phyloP scores from a whole-genome alignment of 2,888 invertebrate species.

The Baccha elongata region DNA sequence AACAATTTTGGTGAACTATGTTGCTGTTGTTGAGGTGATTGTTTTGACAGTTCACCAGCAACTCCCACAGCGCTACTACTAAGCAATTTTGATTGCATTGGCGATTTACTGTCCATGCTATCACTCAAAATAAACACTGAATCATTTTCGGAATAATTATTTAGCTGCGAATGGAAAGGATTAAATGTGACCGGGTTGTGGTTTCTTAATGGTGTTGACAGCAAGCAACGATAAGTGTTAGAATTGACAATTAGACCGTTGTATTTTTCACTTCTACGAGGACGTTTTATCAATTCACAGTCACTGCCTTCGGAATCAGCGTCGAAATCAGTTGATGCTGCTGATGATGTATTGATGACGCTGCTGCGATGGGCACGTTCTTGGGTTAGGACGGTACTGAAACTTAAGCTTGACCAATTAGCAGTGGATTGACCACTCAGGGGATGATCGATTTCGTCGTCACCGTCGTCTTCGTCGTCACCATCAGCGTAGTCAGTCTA shows the following conservation, averaged over 20 bases:
- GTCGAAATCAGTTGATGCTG: constrained; percentile 83
- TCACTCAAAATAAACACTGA: constrained; percentile 73
- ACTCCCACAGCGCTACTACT: constrained; percentile 52
- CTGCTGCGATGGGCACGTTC: constrained; percentile 72
- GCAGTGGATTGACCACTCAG: constrained; percentile 75
- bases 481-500: constrained; percentile 78
- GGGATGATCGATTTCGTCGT: constrained; percentile 77
- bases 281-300: constrained; percentile 80
- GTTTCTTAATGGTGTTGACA: constrained; percentile 57
- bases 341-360: constrained; percentile 67
- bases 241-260: constrained; percentile 66
- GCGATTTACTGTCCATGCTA: constrained; percentile 73
- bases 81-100: constrained; percentile 67
- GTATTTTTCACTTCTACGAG: constrained; percentile 71
- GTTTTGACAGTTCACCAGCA: constrained; percentile 37
- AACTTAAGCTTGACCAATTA: constrained; percentile 76
- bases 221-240: constrained; percentile 57
- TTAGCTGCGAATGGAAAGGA: constrained; percentile 46
- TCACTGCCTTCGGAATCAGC: constrained; percentile 85
- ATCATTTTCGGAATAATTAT: constrained; percentile 59
- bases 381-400: constrained; percentile 73
- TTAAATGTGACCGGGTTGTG: constrained; percentile 49
- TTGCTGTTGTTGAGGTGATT: constrained; percentile 53
- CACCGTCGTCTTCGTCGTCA: constrained; percentile 79
- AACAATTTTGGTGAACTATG: constrained; percentile 61